Conservation (phyloP, 2,113 vertebrate species). For the Kobus ellipsiprymnus region DNA sequence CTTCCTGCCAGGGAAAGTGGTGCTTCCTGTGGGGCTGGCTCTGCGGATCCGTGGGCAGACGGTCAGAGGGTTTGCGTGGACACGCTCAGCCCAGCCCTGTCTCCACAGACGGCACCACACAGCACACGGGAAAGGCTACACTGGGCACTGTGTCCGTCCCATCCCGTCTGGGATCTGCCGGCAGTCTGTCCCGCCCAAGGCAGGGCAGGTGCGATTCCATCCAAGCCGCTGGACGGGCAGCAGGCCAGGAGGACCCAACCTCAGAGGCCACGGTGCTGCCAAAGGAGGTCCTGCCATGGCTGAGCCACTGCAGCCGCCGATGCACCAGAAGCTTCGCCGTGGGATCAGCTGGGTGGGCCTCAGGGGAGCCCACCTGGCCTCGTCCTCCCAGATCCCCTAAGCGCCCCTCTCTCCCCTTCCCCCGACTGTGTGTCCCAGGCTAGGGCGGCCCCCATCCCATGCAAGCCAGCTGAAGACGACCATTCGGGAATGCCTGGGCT, state of each 20-base stretch:
- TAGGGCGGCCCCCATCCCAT: background rate
- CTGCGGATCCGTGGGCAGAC: background rate
- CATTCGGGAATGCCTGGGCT: rapidly evolving
- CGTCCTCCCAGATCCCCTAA: background rate
- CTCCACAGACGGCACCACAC: background rate
- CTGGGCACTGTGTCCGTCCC: rapidly evolving
- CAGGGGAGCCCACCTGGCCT: background rate
- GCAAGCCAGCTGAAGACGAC: background rate
- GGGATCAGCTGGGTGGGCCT: background rate
- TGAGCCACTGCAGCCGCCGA: rapidly evolving
- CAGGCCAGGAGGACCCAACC: background rate
- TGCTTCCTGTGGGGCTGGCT: rapidly evolving
- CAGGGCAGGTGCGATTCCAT: background rate
- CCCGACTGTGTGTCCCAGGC: too few relatives aligned
- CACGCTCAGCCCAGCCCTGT: rapidly evolving
- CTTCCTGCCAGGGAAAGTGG: background rate
- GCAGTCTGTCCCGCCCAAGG: background rate
- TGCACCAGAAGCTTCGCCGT: rapidly evolving
- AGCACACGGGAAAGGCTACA: background rate
- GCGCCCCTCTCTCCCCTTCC: background rate
- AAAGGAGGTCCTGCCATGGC: rapidly evolving
- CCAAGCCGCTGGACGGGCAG: rapidly evolving
- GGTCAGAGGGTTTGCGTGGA: rapidly evolving
- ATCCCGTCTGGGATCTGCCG: background rate
- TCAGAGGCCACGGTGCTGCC: background rate